Base-by-base conservation (phyloP, 2,113 vertebrate species). In the Aegypius monachus region DNA sequence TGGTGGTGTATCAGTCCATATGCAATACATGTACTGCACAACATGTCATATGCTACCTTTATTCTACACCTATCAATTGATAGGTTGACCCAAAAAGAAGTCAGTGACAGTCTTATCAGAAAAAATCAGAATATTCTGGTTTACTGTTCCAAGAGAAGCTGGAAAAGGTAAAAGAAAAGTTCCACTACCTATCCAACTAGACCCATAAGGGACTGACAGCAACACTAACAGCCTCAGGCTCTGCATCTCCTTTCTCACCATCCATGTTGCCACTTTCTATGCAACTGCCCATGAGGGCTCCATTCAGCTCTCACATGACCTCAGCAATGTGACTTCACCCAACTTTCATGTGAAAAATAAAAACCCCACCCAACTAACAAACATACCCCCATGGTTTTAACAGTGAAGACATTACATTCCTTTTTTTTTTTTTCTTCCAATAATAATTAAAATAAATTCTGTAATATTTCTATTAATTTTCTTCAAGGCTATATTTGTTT, bases 381-480 rank as follows among this genome's bases (percentile, higher is more conserved):
- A 6, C 8, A 56, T 65, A 42, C 21, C 1, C 1, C 2, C 3
- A 16, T 11, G 7, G 5, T 27, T 48, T 72, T 36, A 48, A 29
- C 20, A 66, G 21, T 36, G 13, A 73, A 22, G 31, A 31, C 2
- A 2, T 15, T 81, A 4, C 9, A 7, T 47, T n/a, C 12, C 6
- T 52, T 38, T 42, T 8, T 38, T 42, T 47, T 48, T 45, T 31
- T 68, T 29, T 8, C 13, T 16, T 56, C 5, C 32, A 70, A 26
- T 32, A 58, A 63, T 52, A 34, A 26, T 50, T 63, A 7, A 62
- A 26, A 34, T 55, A 38, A 34, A 56, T 43, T 26, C 4, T 62
- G 26, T 36, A 74, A 50, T 73, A 42, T 68, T 85, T 62, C 13
- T 61, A 16, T 48, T 73, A n/a, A 29, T 38, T 74, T 6, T 38